These are phyloP conservation scores for Coenobita brevimanus DNA, from an alignment of 1,140 invertebrate species.

Conservation along the genomic window DNA sequence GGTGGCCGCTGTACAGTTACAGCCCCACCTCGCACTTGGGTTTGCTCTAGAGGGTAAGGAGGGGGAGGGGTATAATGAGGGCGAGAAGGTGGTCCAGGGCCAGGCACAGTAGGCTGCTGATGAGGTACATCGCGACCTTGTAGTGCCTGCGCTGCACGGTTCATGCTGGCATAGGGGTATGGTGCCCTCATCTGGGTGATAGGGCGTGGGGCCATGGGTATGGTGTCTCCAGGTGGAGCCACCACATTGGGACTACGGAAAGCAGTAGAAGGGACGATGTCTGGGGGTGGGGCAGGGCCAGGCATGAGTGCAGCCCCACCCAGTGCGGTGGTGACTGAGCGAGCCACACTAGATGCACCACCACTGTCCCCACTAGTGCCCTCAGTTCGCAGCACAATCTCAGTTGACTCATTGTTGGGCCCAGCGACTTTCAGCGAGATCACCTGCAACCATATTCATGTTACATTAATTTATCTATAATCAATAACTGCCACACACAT, in stretches of 20 bases:
- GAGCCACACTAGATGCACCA: slow-evolving; percentile 63
- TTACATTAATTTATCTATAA: not conserved
- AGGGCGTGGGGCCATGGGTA: slow-evolving; percentile 70
- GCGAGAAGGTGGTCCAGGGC: slow-evolving; percentile 38
- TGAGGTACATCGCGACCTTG: slow-evolving; percentile 70
- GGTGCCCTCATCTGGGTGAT: slow-evolving; percentile 72
- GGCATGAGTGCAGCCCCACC: slow-evolving; percentile 63
- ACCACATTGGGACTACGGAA: slow-evolving; percentile 73
- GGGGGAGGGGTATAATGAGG: slow-evolving; percentile 53
- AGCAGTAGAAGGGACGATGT: slow-evolving; percentile 70
- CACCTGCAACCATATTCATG: slow-evolving; percentile 74
- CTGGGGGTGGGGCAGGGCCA: slow-evolving; percentile 69
- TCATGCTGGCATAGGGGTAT: slow-evolving; percentile 93
- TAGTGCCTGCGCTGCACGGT: slow-evolving; percentile 82
- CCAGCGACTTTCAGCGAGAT: slow-evolving; percentile 91
- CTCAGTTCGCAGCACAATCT: slow-evolving; percentile 81
- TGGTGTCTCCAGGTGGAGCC: slow-evolving; percentile 72
- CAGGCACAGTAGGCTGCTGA: slow-evolving; percentile 53
- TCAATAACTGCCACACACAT: too few relatives aligned
- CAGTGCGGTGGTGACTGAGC: slow-evolving; percentile 65
- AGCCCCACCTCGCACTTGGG: slow-evolving; percentile 54
- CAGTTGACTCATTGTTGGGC: slow-evolving; percentile 80
- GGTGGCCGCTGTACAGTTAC: slow-evolving; percentile 30
- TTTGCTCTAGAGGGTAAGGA: slow-evolving; percentile 63
- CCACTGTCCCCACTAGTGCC: slow-evolving; percentile 69